Evolutionary conservation across 2,888 invertebrate species (phyloP), one percentile per base, ranked within the genome.

Genomic region (Apamea anceps): DNA sequence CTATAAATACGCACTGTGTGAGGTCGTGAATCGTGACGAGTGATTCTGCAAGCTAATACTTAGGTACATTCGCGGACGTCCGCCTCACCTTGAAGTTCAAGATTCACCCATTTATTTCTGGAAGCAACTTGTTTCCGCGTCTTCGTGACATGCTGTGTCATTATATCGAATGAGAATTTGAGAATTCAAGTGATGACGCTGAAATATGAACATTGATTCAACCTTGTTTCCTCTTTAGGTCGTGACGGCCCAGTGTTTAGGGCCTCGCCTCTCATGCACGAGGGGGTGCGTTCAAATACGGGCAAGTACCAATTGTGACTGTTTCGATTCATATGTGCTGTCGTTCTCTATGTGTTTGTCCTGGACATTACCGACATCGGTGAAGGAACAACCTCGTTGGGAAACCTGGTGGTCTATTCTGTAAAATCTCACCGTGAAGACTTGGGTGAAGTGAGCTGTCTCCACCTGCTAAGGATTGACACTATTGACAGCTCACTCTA

Each of bases 21-120:
- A 77, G 74, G 66, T 91, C 91, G 90, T 92, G 91, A 88, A 82
- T 91, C 90, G 91, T 92, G 91, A 88, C 82, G 81, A 82, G 75
- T 79, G 78, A 78, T 85, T 88, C 81, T 83, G 84, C 89, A 75
- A 82, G 85, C 88, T 85, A 80, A 87, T 84, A 87, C 85, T n/a
- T n/a, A n/a, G n/a, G n/a, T n/a, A 83, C 82, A 87, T 86, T 87
- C 75, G 87, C 88, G 91, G 82, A 89, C 85, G 81, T 90, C 91
- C 89, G 82, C 88, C 77, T 85, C 85, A 88, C 91, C 91, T 91
- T 91, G 91, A 80, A 85, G 79, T 76, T 78, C 79, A 76, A 75
- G 79, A 79, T 82, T 81, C 68, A 75, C 66, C 67, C 48, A 78
- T 85, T 84, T 85, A 85, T 85, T 81, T 84, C 73, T 84, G 67